These are phyloP conservation scores for Pachyuromys duprasi DNA, from an alignment of 2,797 vertebrate species.

Conservation along the genomic window DNA sequence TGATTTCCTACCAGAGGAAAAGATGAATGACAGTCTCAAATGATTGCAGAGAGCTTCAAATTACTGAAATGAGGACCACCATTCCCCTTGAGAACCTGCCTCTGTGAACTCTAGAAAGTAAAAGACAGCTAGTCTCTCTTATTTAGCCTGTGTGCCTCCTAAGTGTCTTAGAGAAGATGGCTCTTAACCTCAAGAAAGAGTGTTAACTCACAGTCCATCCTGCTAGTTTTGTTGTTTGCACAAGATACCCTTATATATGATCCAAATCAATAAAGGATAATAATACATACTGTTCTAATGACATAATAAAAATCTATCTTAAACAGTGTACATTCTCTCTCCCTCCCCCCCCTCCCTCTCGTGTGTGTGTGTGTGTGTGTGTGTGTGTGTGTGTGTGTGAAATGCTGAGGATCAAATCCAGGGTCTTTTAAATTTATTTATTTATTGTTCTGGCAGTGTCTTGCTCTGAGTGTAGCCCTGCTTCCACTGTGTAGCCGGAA, in stretches of 20 bases:
- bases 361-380: background rate
- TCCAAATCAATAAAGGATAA: background rate
- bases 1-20: background rate
- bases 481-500: background rate
- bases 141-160: too few relatives aligned
- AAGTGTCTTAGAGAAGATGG: background rate
- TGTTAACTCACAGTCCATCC: background rate
- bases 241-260: background rate
- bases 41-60: background rate
- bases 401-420: background rate
- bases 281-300: background rate
- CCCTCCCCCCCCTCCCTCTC: background rate
- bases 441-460: background rate
- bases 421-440: background rate
- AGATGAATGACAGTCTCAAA: background rate
- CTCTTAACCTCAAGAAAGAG: background rate
- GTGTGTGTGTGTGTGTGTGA: background rate
- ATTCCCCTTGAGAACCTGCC: background rate
- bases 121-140: background rate
- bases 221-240: background rate
- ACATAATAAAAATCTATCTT: background rate
- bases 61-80: background rate
- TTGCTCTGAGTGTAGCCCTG: background rate
- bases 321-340: background rate
- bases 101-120: background rate